A percentile compares a stretch with the other conserved stretches of the same genome.
Conservation (phyloP, 1,140 invertebrate genomes). For the Plutomurus gul region DNA sequence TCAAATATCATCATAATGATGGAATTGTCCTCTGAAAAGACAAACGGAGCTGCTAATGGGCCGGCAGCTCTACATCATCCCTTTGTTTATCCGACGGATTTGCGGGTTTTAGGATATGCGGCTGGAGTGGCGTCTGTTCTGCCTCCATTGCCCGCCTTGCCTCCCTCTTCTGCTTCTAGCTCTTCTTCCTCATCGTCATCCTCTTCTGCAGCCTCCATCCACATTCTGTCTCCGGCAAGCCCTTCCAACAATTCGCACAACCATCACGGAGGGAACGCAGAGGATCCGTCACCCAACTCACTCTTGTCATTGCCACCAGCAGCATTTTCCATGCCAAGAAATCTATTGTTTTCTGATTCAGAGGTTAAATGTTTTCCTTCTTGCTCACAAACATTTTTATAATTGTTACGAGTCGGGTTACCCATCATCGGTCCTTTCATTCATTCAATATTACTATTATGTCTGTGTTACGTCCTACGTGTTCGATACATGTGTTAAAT, state of each 20-base stretch:
- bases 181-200: conserved; percentile 41
- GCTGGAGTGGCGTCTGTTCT: conserved; percentile 32
- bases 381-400: too few species aligned
- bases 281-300: background rate
- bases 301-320: background rate
- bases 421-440: background rate
- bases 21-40: conserved; percentile 49
- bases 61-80: conserved; percentile 43
- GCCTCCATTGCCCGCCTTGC: conserved; percentile 23
- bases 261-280: background rate
- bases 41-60: conserved; percentile 38
- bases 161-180: conserved; percentile 28
- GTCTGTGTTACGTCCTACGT: background rate
- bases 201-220: background rate
- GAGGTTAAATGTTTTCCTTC: conserved; percentile 39
- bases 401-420: background rate
- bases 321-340: conserved; percentile 45
- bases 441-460: background rate
- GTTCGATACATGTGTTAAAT: background rate
- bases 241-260: background rate
- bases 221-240: background rate
- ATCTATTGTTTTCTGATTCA: conserved; percentile 50
- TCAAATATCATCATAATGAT: conserved; percentile 47
- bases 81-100: conserved; percentile 51
- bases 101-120: conserved; percentile 50